Conservation (phyloP, 92 coral and sea anemone genomes). For the Epizoanthus stellaris region DNA sequence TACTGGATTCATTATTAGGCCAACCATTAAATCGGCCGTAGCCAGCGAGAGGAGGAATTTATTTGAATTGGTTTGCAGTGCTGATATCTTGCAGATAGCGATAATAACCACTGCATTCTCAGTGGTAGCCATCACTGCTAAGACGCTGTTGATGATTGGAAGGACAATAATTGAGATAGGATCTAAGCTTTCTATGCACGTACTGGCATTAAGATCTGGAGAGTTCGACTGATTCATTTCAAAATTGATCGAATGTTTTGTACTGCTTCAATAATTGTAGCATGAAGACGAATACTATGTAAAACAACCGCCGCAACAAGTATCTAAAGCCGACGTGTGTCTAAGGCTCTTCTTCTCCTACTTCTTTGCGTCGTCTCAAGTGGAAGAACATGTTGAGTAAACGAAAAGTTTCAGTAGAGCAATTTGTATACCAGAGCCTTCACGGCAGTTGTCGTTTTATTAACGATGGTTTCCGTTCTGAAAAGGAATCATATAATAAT, state of each 20-base stretch:
- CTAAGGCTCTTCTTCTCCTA: not conserved
- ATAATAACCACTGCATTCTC: not conserved
- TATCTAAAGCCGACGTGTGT: not conserved
- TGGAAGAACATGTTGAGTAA: no score
- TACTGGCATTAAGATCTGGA: not conserved
- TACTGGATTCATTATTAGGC: constrained; percentile 14
- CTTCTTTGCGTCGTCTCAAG: no score
- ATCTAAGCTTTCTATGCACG: not conserved
- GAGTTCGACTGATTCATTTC: not conserved
- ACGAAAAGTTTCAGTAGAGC: no score
- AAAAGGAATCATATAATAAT: no score
- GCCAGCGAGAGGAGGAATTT: not conserved
- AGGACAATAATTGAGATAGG: not conserved
- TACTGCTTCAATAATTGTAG: no score
- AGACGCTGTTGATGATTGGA: not conserved
- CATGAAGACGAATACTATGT: no score
- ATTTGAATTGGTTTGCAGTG: constrained; percentile 2
- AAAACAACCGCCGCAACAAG: no score
- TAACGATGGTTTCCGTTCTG: no score
- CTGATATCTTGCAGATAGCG: not conserved
- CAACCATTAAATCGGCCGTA: constrained; percentile 13
- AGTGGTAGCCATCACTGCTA: constrained; percentile 7
- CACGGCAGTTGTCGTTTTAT: no score
- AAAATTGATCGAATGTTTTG: not conserved
- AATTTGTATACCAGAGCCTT: no score